phyloP scores from a whole-genome alignment of 2,113 vertebrate genomes.

The Jaculus jaculus region DNA sequence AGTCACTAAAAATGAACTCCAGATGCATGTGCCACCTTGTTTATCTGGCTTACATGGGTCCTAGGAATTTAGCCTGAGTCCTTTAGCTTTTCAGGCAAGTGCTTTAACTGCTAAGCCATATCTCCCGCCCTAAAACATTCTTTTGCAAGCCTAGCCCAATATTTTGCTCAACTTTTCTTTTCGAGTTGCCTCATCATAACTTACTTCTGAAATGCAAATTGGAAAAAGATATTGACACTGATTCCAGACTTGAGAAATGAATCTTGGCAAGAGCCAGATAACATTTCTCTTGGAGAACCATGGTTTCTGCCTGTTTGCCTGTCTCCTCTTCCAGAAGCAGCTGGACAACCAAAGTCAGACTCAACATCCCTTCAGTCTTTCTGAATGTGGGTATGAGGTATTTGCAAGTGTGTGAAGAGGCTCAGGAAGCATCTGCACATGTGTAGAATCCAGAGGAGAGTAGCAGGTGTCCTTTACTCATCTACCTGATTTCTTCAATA shows the following conservation, averaged over 20 bases:
- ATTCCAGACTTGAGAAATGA: constrained; percentile 46
- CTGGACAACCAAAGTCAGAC: background rate
- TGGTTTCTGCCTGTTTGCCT: background rate
- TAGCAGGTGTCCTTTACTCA: no score
- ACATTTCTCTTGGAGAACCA: constrained; percentile 8
- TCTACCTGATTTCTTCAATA: no score
- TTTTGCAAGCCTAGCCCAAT: background rate
- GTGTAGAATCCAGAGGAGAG: no score
- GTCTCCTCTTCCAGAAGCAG: background rate
- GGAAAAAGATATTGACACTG: background rate
- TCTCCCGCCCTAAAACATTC: background rate
- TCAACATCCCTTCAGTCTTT: background rate
- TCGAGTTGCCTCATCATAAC: constrained; percentile 10
- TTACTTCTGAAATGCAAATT: constrained; percentile 41
- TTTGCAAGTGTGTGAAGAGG: no score
- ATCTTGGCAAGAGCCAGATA: background rate
- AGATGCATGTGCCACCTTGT: no score
- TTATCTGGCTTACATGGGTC: no score
- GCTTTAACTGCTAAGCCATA: no score
- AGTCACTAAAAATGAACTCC: no score
- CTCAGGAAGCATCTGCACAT: no score
- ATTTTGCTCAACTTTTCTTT: constrained; percentile 4
- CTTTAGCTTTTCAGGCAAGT: no score
- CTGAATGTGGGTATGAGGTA: no score
- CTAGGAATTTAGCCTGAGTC: no score